Evolutionary conservation across 2,113 vertebrate species (phyloP).

Genomic region (Beaufortia kweichowensis): DNA sequence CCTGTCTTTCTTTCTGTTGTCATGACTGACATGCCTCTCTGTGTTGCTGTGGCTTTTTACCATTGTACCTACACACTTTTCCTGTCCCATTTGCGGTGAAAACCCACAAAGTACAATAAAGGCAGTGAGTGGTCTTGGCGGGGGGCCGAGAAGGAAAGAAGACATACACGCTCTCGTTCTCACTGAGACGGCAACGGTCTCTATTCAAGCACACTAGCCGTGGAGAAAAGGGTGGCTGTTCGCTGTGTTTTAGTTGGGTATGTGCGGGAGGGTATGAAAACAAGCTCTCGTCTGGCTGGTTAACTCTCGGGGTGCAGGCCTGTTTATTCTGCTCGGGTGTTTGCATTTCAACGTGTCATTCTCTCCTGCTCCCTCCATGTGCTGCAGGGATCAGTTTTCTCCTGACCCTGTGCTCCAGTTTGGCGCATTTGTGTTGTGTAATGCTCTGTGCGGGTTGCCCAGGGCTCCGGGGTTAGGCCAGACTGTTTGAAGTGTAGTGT

Average conservation of each 20-base stretch:
- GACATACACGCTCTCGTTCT: slow-evolving; percentile 47
- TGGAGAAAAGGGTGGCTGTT: slow-evolving; percentile 74
- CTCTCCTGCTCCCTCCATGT: slow-evolving; percentile 22
- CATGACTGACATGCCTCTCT: slow-evolving; percentile 43
- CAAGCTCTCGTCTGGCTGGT: slow-evolving; percentile 54
- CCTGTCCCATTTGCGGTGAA: slow-evolving; percentile 31
- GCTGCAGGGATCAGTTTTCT: slow-evolving; percentile 46
- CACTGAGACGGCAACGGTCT: slow-evolving; percentile 62
- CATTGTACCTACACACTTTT: background rate
- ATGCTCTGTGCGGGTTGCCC: slow-evolving; percentile 21
- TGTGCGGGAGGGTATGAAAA: slow-evolving; percentile 45
- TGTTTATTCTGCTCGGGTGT: slow-evolving; percentile 49
- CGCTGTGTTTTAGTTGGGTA: slow-evolving; percentile 45
- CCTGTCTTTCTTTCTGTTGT: slow-evolving; percentile 52
- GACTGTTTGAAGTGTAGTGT: slow-evolving; percentile 49
- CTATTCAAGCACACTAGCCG: slow-evolving; percentile 73
- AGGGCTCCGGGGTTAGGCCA: slow-evolving; percentile 34
- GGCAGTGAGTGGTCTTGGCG: slow-evolving; percentile 57
- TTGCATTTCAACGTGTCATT: slow-evolving; percentile 38
- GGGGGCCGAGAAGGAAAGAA: slow-evolving; percentile 22
- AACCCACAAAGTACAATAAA: slow-evolving; percentile 72
- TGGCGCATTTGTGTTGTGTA: slow-evolving; percentile 25
- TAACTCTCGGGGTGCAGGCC: slow-evolving; percentile 38
- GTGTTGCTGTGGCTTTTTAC: slow-evolving; percentile 52
- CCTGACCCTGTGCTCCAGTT: slow-evolving; percentile 32